phyloP scores from a whole-genome alignment of 2,888 invertebrate species.

The Hemithea aestivaria region DNA sequence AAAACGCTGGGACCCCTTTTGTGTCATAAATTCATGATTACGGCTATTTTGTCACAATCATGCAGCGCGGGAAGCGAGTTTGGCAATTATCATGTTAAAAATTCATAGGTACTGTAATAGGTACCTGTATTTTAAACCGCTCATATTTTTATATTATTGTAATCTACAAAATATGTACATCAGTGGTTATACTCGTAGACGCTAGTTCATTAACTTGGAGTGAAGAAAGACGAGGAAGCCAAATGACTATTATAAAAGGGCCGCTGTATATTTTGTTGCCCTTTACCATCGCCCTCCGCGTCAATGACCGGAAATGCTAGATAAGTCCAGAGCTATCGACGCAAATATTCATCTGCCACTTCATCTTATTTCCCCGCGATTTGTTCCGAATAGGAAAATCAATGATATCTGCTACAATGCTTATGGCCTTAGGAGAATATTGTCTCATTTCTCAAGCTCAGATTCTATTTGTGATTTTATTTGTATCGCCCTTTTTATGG shows the following conservation, averaged over 20 bases:
- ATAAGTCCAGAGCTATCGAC: conserved; percentile 53
- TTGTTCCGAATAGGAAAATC: conserved; percentile 42
- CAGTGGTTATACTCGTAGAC: too few species aligned
- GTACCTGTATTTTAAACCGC: too few species aligned
- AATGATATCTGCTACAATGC: conserved; percentile 41
- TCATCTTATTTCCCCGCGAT: conserved; percentile 31
- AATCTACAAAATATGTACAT: too few species aligned
- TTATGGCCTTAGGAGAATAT: conserved; percentile 33
- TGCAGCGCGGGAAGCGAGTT: conserved; percentile 13
- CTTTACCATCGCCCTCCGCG: conserved; percentile 39
- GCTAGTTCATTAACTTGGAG: not conserved
- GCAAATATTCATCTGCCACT: conserved; percentile 46
- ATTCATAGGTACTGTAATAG: conserved; percentile 11
- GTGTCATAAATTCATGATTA: conserved; percentile 34
- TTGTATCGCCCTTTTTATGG: conserved; percentile 28
- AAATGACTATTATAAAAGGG: conserved; percentile 45
- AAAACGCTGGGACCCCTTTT: conserved; percentile 35
- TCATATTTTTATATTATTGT: too few species aligned
- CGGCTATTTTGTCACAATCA: conserved; percentile 36
- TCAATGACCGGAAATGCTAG: conserved; percentile 62
- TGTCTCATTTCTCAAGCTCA: conserved; percentile 20
- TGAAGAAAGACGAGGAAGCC: conserved; percentile 20
- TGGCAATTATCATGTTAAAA: conserved; percentile 12
- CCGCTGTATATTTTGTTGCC: conserved; percentile 40
- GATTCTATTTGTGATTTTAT: conserved; percentile 31